A percentile compares a stretch with the other conserved stretches of the same genome.
phyloP scores from a whole-genome alignment of 2,113 vertebrate genomes.

The Microtus richardsoni region DNA sequence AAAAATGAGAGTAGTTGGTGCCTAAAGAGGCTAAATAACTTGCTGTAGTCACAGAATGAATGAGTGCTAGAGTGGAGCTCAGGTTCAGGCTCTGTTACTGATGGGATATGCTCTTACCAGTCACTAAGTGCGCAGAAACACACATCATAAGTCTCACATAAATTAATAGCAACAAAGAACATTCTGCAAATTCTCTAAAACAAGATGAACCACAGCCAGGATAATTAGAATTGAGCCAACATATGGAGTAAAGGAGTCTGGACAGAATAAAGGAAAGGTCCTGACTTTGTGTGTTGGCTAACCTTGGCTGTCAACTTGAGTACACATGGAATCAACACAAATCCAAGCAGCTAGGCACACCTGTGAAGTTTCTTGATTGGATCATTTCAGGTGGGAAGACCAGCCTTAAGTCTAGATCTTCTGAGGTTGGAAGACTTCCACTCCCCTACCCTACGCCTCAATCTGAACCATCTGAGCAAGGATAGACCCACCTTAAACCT shows the following conservation, averaged over 20 bases:
- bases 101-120: not conserved
- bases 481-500: not conserved
- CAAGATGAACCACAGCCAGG: not conserved
- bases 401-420: not conserved
- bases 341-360: not conserved
- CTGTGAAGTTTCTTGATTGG: not conserved
- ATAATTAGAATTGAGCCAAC: not conserved
- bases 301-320: not conserved
- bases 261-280: not conserved
- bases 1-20: not conserved
- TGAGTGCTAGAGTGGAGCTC: not conserved
- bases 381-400: not conserved
- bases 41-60: not conserved
- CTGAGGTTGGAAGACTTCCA: not conserved
- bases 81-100: not conserved
- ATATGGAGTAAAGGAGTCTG: not conserved
- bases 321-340: not conserved
- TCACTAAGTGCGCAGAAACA: not conserved
- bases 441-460: not conserved
- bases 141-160: not conserved
- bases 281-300: not conserved
- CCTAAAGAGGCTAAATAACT: not conserved
- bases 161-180: slow-evolving; percentile 8
- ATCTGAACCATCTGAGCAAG: not conserved
- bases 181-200: slow-evolving; percentile 31